Conservation (phyloP, 2,888 invertebrate genomes). For the Pocota personata region DNA sequence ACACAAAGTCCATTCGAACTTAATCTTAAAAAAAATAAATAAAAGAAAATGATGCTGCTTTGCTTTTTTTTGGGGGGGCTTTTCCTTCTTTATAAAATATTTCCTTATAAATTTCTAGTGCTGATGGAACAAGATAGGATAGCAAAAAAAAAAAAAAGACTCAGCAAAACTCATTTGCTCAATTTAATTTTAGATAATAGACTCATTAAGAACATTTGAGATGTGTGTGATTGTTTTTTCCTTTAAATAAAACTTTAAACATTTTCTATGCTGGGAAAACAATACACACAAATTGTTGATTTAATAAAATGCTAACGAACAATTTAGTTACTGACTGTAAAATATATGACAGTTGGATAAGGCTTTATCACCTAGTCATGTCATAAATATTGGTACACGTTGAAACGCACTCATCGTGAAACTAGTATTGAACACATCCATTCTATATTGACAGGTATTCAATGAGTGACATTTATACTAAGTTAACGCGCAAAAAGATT, state of each 20-base stretch:
- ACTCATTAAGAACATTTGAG: slow-evolving; percentile 17
- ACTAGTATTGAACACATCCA: too few species aligned
- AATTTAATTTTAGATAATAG: slow-evolving; percentile 50
- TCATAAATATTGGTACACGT: too few species aligned
- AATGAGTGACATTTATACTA: too few species aligned
- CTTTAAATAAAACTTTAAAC: background rate
- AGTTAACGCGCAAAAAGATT: too few species aligned
- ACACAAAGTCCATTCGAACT: slow-evolving; percentile 56
- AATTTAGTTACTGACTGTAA: too few species aligned
- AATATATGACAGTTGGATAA: too few species aligned
- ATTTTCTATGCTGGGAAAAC: background rate
- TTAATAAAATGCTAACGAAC: background rate
- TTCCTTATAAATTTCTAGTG: background rate
- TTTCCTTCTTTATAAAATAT: background rate
- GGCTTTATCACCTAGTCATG: too few species aligned
- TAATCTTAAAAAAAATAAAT: slow-evolving; percentile 61
- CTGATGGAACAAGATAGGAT: slow-evolving; percentile 1
- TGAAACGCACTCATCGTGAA: too few species aligned
- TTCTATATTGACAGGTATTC: too few species aligned
- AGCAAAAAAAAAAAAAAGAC: background rate
- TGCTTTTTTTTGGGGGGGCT: background rate
- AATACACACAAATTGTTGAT: background rate
- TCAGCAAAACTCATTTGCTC: slow-evolving; percentile 25
- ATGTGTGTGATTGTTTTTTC: background rate
- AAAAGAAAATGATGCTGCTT: slow-evolving; percentile 22